Base-by-base conservation (phyloP, 1,140 invertebrate genomes). In the Pachypsylla venusta region DNA sequence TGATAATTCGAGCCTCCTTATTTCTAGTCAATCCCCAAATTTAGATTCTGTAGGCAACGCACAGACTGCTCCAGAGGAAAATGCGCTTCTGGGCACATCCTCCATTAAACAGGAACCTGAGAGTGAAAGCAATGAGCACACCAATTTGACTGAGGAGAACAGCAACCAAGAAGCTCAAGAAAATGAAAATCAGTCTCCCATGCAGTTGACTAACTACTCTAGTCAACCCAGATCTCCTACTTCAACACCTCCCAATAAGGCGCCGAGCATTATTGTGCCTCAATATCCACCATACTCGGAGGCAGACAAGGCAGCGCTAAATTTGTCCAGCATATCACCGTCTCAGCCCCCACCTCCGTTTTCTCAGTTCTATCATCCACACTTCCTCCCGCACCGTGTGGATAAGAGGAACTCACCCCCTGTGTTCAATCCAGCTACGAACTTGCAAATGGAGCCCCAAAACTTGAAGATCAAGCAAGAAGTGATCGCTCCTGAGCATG, bases 401-500 rank as follows among this genome's bases (percentile, higher is more conserved):
- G 63, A 66, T 42, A 64, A 65, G 58, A 53, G 61, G n/a, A 60
- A 64, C 39, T 30, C 61, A 20, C 63, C 65, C 39, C 58, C 65
- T 56, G 62, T 60, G 35, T 59, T 48, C 53, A 58, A 42, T 54
- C 56, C 60, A 12, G 35, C 63, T n/a, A 25, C 60, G 16, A 56
- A 24, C 4, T 48, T 64, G n/a, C 67, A 68, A 58, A 70, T 79
- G 68, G 74, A 85, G 68, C 84, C 84, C 12, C 84, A 86, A 67
- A 85, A 86, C 69, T 71, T 85, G 53, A 86, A 88, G 68, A 84
- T 87, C 20, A 88, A 88, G 69, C 82, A 86, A 68, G 84, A 86
- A 73, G 76, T 82, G 1, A 66, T 69, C 24, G 61, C 64, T 26
- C 72, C 75, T 42, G 77, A 80, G 60, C 62, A 61, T 61, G 27